Evolutionary conservation across 2,113 vertebrate species (phyloP).

Genomic region (Bambusicola thoracicus): DNA sequence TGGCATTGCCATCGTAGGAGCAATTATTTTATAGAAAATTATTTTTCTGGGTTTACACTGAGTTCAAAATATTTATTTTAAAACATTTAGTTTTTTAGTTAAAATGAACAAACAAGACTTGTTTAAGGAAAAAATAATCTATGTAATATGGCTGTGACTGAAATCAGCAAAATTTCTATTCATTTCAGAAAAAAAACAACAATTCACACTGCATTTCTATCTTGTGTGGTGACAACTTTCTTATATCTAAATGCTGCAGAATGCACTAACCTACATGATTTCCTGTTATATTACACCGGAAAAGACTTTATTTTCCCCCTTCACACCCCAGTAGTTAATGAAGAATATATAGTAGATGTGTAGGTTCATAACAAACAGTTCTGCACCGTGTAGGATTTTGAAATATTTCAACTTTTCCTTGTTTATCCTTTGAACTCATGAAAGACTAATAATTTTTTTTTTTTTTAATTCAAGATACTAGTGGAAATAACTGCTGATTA

Average conservation of each 20-base stretch:
- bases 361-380: not conserved
- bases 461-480: not conserved
- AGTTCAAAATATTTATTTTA: not conserved
- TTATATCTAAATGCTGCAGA: not conserved
- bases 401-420: not conserved
- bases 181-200: not conserved
- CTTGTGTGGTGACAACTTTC: not conserved
- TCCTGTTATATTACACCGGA: not conserved
- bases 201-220: fast-evolving
- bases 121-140: not conserved
- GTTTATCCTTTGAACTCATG: not conserved
- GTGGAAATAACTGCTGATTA: not conserved
- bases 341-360: not conserved
- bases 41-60: not conserved
- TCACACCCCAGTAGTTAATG: not conserved
- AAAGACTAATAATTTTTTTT: not conserved
- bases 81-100: not conserved
- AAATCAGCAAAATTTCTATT: not conserved
- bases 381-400: not conserved
- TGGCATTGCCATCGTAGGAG: not conserved
- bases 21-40: not conserved
- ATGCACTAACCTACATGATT: not conserved
- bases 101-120: not conserved
- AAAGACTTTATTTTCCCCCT: not conserved
- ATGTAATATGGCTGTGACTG: not conserved